phyloP scores from a whole-genome alignment of 2,113 vertebrate genomes.

The Panthera leo region DNA sequence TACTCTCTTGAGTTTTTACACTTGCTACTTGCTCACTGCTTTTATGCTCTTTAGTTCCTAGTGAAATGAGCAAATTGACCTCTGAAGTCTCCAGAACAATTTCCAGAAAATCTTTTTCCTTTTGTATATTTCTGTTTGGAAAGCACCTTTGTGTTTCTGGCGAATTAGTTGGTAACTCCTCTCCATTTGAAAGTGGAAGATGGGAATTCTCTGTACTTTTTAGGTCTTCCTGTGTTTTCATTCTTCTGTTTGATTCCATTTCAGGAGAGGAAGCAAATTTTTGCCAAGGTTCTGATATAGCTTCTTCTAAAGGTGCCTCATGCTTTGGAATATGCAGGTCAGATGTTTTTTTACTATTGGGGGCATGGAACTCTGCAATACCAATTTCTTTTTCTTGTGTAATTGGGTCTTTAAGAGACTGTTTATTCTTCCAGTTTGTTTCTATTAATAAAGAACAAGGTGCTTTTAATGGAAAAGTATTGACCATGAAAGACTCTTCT shows the following conservation, averaged over 20 bases:
- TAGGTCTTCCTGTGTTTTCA: neutral
- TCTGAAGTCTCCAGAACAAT: constrained; percentile 17
- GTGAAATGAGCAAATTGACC: neutral
- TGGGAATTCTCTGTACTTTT: neutral
- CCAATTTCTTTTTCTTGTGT: neutral
- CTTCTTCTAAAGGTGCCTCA: neutral
- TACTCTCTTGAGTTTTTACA: neutral
- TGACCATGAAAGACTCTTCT: neutral
- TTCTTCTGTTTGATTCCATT: neutral
- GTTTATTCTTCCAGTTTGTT: neutral
- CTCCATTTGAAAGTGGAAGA: neutral
- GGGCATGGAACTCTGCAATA: neutral
- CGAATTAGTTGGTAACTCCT: neutral
- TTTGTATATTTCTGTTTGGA: neutral
- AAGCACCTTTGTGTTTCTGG: neutral
- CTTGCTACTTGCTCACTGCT: neutral
- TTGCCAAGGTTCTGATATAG: neutral
- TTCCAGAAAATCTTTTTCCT: neutral
- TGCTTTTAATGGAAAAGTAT: neutral
- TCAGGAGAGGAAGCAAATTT: neutral
- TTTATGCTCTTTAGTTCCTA: neutral
- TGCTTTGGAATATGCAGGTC: neutral
- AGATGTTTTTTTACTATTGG: neutral
- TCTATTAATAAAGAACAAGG: neutral
- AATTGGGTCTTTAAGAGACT: neutral